A percentile compares a stretch with the other conserved stretches of the same genome.
Conservation (phyloP, 2,888 invertebrate species). For the Phorcus lineatus region DNA sequence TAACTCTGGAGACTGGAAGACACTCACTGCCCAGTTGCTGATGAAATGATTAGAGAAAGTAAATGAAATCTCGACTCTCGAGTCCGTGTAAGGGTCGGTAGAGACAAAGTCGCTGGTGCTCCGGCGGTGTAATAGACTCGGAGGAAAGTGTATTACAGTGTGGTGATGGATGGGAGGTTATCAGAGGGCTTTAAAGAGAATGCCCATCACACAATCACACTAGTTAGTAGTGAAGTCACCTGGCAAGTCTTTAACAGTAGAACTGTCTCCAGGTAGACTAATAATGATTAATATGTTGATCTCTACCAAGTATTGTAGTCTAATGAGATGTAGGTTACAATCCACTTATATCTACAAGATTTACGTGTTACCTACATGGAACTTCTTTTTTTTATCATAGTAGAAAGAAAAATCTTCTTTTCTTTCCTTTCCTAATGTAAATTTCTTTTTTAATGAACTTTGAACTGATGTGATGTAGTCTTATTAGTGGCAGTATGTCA, state of each 20-base stretch:
- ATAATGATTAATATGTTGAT: slow-evolving; percentile 1
- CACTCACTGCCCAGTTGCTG: background rate
- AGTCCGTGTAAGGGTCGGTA: slow-evolving; percentile 4
- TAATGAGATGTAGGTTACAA: too few species aligned
- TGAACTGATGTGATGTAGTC: too few species aligned
- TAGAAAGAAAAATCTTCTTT: too few species aligned
- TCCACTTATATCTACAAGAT: too few species aligned
- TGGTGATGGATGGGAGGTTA: slow-evolving; percentile 3
- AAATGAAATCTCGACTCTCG: slow-evolving; percentile 5
- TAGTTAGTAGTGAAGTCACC: background rate
- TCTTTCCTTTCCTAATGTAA: too few species aligned
- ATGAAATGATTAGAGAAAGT: slow-evolving; percentile 9
- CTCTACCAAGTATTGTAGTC: background rate
- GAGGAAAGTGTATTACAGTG: slow-evolving; percentile 3
- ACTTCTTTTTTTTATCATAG: too few species aligned
- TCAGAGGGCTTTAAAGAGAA: slow-evolving; percentile 12
- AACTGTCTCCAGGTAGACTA: background rate
- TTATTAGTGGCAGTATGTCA: too few species aligned
- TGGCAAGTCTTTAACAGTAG: background rate
- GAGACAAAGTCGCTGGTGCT: background rate
- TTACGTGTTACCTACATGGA: too few species aligned
- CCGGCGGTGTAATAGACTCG: slow-evolving; percentile 12
- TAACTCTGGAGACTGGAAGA: background rate
- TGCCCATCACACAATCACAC: slow-evolving; percentile 20
- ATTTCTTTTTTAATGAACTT: too few species aligned